Percentiles rank a stretch among this genome's conserved stretches.
Conservation (phyloP, 2,888 invertebrate species). For the Harpalus rufipes region DNA sequence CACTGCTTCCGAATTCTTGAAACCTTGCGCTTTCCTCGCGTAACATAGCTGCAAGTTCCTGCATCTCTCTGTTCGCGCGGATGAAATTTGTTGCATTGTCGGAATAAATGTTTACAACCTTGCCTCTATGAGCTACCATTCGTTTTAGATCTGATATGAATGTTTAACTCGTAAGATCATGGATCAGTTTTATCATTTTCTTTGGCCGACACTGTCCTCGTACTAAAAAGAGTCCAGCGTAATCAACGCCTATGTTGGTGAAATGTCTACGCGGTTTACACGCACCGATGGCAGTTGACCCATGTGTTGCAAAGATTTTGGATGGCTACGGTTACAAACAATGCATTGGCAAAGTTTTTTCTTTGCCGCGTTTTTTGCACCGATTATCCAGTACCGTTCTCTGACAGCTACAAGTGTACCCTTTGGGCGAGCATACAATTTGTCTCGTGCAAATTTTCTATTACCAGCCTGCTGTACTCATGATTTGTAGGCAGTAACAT, state of each 20-base stretch:
- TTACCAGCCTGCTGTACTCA: no score
- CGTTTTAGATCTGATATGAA: constrained; percentile 70
- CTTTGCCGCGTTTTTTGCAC: not conserved
- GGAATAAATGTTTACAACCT: constrained; percentile 69
- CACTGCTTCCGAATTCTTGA: no score
- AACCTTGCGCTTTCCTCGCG: constrained; percentile 11
- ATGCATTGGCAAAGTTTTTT: not conserved
- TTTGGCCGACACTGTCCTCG: not conserved
- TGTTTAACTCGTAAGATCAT: constrained; percentile 12
- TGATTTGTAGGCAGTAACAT: no score
- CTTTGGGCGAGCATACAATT: no score
- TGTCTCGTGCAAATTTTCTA: no score
- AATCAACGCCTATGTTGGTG: constrained; percentile 26
- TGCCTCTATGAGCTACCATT: constrained; percentile 71
- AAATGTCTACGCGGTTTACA: constrained; percentile 8
- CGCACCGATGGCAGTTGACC: constrained; percentile 11
- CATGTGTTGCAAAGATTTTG: constrained; percentile 4
- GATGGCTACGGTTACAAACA: constrained; percentile 6
- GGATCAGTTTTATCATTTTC: not conserved
- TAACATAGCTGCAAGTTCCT: constrained; percentile 67
- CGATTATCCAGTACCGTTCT: not conserved
- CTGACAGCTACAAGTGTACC: no score
- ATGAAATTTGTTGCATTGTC: constrained; percentile 73
- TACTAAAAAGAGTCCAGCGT: constrained; percentile 15
- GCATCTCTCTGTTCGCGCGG: constrained; percentile 71